A percentile compares a stretch with the other conserved stretches of the same genome.
Conservation (phyloP, 2,797 vertebrate species). For the Leptodactylus fallax region DNA sequence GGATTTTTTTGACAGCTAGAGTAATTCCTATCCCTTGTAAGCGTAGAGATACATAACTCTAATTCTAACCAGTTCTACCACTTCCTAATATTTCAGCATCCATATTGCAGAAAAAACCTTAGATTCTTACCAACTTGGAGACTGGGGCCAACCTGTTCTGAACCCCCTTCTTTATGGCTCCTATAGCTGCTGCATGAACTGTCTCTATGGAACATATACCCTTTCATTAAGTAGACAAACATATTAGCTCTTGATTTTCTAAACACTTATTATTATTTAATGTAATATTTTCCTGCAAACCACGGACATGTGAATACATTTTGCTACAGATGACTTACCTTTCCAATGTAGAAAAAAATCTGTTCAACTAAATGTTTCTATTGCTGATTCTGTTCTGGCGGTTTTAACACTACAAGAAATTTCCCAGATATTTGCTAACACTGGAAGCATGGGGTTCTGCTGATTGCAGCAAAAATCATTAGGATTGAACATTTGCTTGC, state of each 20-base stretch:
- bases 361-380: not conserved
- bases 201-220: too few species aligned
- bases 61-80: not conserved
- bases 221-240: not conserved
- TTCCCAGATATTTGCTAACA: not conserved
- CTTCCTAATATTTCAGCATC: not conserved
- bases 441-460: not conserved
- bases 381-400: not conserved
- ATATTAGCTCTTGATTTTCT: too few species aligned
- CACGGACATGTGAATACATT: not conserved
- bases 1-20: not conserved
- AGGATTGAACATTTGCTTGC: not conserved
- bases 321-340: not conserved
- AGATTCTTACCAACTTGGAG: not conserved
- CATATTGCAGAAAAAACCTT: not conserved
- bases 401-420: not conserved
- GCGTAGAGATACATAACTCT: not conserved
- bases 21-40: not conserved
- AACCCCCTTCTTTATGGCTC: too few species aligned
- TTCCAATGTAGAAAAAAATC: not conserved
- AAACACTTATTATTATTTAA: not conserved
- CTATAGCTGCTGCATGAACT: too few species aligned
- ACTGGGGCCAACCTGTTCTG: not conserved
- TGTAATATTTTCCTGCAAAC: not conserved
- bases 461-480: slow-evolving; percentile 10